phyloP scores from a whole-genome alignment of 2,113 vertebrate genomes.

The Corvus cornix region DNA sequence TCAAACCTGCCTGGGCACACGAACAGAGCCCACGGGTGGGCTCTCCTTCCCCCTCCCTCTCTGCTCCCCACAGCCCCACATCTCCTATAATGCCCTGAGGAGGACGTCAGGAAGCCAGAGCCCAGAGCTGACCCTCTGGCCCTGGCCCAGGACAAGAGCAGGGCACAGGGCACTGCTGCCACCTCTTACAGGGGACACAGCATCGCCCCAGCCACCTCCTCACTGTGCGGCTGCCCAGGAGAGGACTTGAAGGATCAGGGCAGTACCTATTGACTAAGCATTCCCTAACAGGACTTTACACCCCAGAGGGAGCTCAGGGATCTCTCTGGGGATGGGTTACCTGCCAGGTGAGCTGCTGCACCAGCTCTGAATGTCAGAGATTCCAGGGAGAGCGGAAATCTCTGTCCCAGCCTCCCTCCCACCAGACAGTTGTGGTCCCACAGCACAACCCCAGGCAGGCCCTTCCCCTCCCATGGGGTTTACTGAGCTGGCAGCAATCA shows the following conservation, averaged over 20 bases:
- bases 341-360: background rate
- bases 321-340: background rate
- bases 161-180: background rate
- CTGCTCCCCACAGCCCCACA: background rate
- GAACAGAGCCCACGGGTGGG: background rate
- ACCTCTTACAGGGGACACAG: background rate
- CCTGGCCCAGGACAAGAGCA: background rate
- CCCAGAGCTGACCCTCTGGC: background rate
- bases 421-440: background rate
- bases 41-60: background rate
- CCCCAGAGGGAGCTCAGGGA: background rate
- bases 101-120: background rate
- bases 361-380: background rate
- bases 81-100: background rate
- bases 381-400: background rate
- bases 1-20: background rate
- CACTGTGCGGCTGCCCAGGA: background rate
- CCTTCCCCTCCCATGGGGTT: background rate
- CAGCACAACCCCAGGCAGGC: background rate
- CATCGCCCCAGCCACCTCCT: background rate
- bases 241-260: background rate
- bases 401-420: background rate
- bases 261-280: background rate
- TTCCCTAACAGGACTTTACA: background rate
- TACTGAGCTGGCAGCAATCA: background rate